Base-by-base conservation (phyloP, 1,140 invertebrate genomes). In the Drosophila ficusphila region DNA sequence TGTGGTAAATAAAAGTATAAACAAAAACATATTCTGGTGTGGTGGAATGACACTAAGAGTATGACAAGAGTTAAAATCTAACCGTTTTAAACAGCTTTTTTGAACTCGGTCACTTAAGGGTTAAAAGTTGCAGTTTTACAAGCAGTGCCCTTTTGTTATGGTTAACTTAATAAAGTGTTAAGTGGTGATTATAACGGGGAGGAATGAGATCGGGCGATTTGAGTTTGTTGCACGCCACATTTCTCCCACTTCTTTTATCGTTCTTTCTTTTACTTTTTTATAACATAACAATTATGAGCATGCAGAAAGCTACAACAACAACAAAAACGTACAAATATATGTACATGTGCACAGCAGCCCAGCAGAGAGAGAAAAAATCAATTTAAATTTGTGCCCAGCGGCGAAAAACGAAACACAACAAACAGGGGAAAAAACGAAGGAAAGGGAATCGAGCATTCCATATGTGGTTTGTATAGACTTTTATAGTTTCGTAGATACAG, bases 351-450 rank as follows among this genome's bases (percentile, higher is more conserved):
- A 18, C 9, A 27, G 64, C 25, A 39, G 25, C 33, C 46, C 38
- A 58, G 38, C 38, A 31, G 27, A 14, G 23, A 31, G 21, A 31
- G 25, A 51, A 41, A 73, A 85, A 83, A 83, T 83, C 79, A 83
- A 83, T 83, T 82, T 56, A 75, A 79, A 67, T 79, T 71, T 57
- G 62, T 54, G 60, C 39, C 58, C 77, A 79, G 38, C 65, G 16
- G 49, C 23, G 29, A 60, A 31, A 69, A 79, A 41, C 48, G 53
- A 65, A 79, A 61, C 42, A 56, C 61, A 70, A 57, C 47, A 57
- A 54, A 77, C 33, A 27, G 21, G 34, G 31, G 3, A 29, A 16
- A 36, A 38, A 41, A 47, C 38, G 19, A 78, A 44, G 38, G 19
- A 38, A 56, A 48, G 27, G 29, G 16, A 51, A 27, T 61, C 11